Base-by-base conservation (phyloP, 2,797 vertebrate genomes). In the Tenualosa thibaudeaui region DNA sequence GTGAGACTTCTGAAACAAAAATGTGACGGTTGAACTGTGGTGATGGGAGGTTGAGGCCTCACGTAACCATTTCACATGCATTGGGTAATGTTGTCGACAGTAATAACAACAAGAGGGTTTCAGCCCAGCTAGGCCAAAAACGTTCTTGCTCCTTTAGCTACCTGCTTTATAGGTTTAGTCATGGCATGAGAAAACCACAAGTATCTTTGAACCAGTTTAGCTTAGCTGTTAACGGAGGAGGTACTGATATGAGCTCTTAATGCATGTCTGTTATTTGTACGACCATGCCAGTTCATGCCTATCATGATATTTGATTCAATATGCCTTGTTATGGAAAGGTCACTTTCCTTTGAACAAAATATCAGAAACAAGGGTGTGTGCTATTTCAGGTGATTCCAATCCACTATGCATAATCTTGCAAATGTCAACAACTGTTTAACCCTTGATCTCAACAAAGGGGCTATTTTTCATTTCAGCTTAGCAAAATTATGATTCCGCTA, bases 11-110 rank as follows among this genome's bases (percentile, higher is more conserved):
- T 37, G 37, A 78, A 78, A 40, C 31, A 8, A 4, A 78, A 40
- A 78, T 78, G 71, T 78, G 37, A 78, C 17, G 10, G 31, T 8
- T 40, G 68, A 75, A 40, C 68, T 75, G 71, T 78, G 71, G 40
- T 46, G 40, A 46, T 22, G 37, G 46, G 37, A 22, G 43, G 68
- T 56, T 22, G 54, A 56, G 37, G 43, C 15, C 17, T 22, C 5
- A 22, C 40, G 15, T 46, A 71, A 71, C 13, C 26, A 17, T 71
- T 13, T 37, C 65, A 71, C 65, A 71, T 6, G 12, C 12, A 40
- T 5, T 3, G 15, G 26, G 10, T 13, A 68, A 12, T 68, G 24
- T 2, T 68, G n/a, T 62, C 54, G 54, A 22, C 17, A 56, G 54
- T 56, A 56, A 56, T 56, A 56, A 53, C 15, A 56, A 56, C 2